phyloP scores from a whole-genome alignment of 2,888 invertebrate species.

The Xestia sexstrigata region DNA sequence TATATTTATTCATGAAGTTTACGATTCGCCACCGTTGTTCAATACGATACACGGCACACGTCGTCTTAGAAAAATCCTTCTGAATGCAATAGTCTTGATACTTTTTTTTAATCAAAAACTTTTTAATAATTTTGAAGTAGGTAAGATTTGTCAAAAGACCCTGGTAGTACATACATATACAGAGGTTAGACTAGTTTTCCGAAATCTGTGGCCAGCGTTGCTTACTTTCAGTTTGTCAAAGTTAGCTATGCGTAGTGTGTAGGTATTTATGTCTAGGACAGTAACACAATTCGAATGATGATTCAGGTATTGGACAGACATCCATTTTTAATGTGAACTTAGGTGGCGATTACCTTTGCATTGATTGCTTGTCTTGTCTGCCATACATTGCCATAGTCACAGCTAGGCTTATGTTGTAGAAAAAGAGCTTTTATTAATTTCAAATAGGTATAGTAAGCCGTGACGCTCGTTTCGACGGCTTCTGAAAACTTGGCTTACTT shows the following conservation, averaged over 20 bases:
- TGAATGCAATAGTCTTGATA: constrained; percentile 65
- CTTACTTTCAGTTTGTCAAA: background rate
- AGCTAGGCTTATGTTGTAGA: no score
- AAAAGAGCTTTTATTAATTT: background rate
- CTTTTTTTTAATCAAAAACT: constrained; percentile 44
- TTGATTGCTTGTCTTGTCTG: background rate
- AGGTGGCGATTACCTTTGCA: no score
- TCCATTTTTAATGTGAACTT: no score
- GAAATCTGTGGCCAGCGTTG: background rate
- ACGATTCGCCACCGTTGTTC: constrained; percentile 89
- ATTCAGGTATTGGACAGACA: no score
- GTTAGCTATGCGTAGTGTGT: background rate
- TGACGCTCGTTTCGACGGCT: background rate
- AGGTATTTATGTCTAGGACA: no score
- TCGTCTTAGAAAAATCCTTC: constrained; percentile 78
- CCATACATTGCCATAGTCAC: background rate
- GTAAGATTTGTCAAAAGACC: background rate
- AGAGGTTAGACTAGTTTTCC: background rate
- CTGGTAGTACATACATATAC: background rate
- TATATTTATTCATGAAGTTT: constrained; percentile 88
- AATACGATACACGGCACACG: constrained; percentile 81
- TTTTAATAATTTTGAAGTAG: background rate
- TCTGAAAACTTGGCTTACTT: background rate
- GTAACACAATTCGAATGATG: no score
- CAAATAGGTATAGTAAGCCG: background rate